phyloP scores from a whole-genome alignment of 30 jellyfish, hydroid and myxozoan genomes.

The Sanderia malayensis region DNA sequence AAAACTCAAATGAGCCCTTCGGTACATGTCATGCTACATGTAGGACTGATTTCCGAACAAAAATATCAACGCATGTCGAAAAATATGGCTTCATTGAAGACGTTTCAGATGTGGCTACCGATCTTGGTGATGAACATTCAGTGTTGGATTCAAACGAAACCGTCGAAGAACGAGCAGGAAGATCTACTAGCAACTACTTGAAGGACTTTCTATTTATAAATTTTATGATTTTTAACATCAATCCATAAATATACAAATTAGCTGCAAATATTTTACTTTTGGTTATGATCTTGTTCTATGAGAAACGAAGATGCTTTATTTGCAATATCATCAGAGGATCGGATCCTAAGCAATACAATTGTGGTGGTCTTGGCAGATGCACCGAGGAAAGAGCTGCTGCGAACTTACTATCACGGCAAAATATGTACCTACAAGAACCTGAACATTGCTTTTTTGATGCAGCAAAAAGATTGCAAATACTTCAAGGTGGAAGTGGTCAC shows the following conservation, averaged over 20 bases:
- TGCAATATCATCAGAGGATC: background rate
- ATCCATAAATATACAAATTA: too few species aligned
- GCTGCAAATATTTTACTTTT: too few species aligned
- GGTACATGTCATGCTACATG: too few species aligned
- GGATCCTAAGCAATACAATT: background rate
- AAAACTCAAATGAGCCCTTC: too few species aligned
- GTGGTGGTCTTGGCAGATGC: background rate
- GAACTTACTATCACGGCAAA: background rate
- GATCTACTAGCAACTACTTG: background rate
- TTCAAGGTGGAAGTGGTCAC: background rate
- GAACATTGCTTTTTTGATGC: background rate
- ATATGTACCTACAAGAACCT: background rate
- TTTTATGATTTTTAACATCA: too few species aligned
- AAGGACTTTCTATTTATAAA: background rate
- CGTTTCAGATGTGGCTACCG: background rate
- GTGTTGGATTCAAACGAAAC: background rate
- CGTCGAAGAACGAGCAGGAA: background rate
- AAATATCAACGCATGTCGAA: too few species aligned
- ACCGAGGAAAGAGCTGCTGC: background rate
- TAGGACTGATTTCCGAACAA: too few species aligned
- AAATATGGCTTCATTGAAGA: background rate
- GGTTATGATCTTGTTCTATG: background rate
- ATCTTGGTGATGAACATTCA: background rate
- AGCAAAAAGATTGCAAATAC: background rate
- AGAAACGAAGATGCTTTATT: background rate